phyloP scores from a whole-genome alignment of 1,140 invertebrate genomes.

The Colletes gigas region DNA sequence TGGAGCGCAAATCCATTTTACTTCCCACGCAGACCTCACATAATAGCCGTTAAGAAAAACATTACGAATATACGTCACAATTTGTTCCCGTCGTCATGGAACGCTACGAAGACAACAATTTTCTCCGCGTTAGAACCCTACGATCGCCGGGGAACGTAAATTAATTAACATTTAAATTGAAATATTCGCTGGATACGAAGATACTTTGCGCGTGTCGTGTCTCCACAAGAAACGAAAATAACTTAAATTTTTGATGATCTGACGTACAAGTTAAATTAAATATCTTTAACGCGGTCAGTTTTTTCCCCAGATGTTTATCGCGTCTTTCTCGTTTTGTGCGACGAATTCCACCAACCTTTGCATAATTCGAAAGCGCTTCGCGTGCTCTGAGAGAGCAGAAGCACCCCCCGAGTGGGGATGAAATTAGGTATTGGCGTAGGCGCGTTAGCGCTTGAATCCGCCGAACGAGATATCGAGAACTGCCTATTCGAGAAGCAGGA shows the following conservation, averaged over 20 bases:
- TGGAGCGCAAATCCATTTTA: slow-evolving; percentile 60
- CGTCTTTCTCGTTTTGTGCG: no score
- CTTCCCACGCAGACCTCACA: slow-evolving; percentile 27
- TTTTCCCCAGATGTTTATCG: no score
- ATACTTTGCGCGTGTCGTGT: not conserved
- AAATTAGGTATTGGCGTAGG: slow-evolving; percentile 75
- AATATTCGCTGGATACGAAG: not conserved
- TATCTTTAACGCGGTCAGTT: no score
- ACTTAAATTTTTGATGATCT: no score
- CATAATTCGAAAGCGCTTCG: not conserved
- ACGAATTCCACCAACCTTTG: no score
- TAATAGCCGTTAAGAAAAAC: slow-evolving; percentile 61
- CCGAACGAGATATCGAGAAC: slow-evolving; percentile 71
- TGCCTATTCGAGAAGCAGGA: slow-evolving; percentile 57
- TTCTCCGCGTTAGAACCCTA: slow-evolving; percentile 1
- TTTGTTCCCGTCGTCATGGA: slow-evolving; percentile 30
- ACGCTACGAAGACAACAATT: slow-evolving; percentile 9
- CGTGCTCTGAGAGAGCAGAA: not conserved
- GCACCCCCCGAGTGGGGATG: slow-evolving; percentile 45
- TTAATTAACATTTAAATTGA: slow-evolving; percentile 47
- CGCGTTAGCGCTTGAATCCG: slow-evolving; percentile 70
- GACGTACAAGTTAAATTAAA: no score
- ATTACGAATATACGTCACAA: slow-evolving; percentile 33
- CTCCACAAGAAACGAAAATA: no score
- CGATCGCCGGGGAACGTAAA: slow-evolving; percentile 11